Evolutionary conservation across 2,888 invertebrate species (phyloP).

Genomic region (Anoncus sp.): DNA sequence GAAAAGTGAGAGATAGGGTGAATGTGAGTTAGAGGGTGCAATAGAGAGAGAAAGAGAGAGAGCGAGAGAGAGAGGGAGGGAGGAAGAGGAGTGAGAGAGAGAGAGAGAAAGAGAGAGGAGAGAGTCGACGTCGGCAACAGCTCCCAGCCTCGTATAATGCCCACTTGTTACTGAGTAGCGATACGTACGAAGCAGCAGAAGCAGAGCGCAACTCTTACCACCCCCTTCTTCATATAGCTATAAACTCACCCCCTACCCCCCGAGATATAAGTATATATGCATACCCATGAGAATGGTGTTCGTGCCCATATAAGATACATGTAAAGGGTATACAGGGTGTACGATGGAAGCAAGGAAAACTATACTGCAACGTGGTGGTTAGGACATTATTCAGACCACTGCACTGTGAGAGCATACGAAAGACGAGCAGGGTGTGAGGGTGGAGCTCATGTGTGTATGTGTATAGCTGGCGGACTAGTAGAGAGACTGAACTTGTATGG

Average conservation of each 20-base stretch:
- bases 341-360: conserved; percentile 49
- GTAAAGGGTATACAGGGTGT: conserved; percentile 45
- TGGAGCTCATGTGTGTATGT: conserved; percentile 24
- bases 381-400: conserved; percentile 77
- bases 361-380: conserved; percentile 50
- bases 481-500: conserved; percentile 5
- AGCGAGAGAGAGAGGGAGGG: too few relatives aligned
- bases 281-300: conserved; percentile 48
- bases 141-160: conserved; percentile 73
- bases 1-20: too few relatives aligned
- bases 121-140: conserved; percentile 60
- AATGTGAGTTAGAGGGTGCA: too few relatives aligned
- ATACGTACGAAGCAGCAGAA: conserved; percentile 69
- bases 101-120: conserved; percentile 27
- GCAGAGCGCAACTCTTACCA: conserved; percentile 51
- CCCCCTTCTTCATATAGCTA: conserved; percentile 49
- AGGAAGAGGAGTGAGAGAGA: conserved; percentile 11
- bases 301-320: conserved; percentile 45
- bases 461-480: conserved; percentile 13
- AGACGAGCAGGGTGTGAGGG: conserved; percentile 40
- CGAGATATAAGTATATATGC: conserved; percentile 55
- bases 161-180: conserved; percentile 80
- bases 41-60: too few relatives aligned
- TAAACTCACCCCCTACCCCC: conserved; percentile 23
- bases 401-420: conserved; percentile 60